phyloP scores from a whole-genome alignment of 2,113 vertebrate species.

The Barbus barbus region DNA sequence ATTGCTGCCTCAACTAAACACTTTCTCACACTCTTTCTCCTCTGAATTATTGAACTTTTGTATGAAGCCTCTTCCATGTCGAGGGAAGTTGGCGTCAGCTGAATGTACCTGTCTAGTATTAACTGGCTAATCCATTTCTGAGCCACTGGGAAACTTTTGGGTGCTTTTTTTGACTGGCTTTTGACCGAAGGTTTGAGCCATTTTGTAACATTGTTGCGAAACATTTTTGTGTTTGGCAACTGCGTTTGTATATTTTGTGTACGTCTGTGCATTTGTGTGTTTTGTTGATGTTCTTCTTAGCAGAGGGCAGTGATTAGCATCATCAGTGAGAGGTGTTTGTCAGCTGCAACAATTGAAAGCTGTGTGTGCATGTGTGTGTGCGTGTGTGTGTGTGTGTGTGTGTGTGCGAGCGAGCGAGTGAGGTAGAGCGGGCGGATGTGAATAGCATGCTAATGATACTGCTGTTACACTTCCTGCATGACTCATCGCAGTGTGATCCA shows the following conservation, averaged over 20 bases:
- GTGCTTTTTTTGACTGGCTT: no score
- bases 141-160: no score
- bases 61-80: no score
- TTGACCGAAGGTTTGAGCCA: neutral
- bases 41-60: no score
- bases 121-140: no score
- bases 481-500: slow-evolving; percentile 72
- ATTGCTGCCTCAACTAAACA: neutral
- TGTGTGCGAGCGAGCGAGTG: slow-evolving; percentile 58
- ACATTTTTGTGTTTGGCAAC: slow-evolving; percentile 14
- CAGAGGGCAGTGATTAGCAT: slow-evolving; percentile 33
- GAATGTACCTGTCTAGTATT: no score
- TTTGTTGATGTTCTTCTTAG: slow-evolving; percentile 31
- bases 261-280: slow-evolving; percentile 23
- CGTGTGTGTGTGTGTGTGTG: slow-evolving; percentile 30
- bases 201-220: neutral
- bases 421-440: slow-evolving; percentile 70
- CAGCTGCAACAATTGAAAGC: slow-evolving; percentile 32
- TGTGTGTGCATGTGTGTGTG: slow-evolving; percentile 27
- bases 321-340: slow-evolving; percentile 41
- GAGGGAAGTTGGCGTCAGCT: no score
- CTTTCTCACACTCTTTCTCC: neutral
- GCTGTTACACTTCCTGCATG: slow-evolving; percentile 70
- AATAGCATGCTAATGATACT: slow-evolving; percentile 75
- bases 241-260: slow-evolving; percentile 16